Base-by-base conservation (phyloP, 2,113 vertebrate genomes). In the human (Homo sapiens) region DNA sequence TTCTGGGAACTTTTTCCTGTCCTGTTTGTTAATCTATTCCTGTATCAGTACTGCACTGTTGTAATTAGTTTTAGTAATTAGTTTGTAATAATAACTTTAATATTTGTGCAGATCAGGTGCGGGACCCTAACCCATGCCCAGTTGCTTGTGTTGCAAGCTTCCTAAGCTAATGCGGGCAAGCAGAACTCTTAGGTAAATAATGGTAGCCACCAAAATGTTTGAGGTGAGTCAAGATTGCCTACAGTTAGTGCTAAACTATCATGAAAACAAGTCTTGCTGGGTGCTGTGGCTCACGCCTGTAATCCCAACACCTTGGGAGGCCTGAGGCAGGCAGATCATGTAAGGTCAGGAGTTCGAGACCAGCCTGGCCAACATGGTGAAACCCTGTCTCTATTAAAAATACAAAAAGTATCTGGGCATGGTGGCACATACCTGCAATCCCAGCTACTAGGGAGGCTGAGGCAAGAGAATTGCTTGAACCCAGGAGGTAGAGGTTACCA, bases 231-330 rank as follows among this genome's bases (percentile, higher is more conserved):
- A 57, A 57, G 20, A 20, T 82, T 57, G 52, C 50, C 76, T 55
- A 82, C 22, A 57, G 57, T 73, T 59, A 22, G 38, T 45, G 6
- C 38, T 18, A 59, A 48, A 59, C 23, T 59, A 45, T 72, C 57
- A n/a, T 59, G 30, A 92, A 57, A 48, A 4, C 20, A 43, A 6
- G n/a, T 22, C 16, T 30, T 0, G 0, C 5, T 0, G 13, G 61
- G 12, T 2, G 12, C 1, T 0, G 12, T 30, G 61, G 12, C 61
- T 64, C 27, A 64, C 0, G 5, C 61, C 27, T 64, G 13, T 64
- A 30, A 64, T 64, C 27, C 61, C 27, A 64, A 30, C 61, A 64
- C 12, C 30, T 64, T 64, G 61, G 61, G 61, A 64, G 61, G 61
- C 27, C 30, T 64, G 61, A 64, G 2, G 61, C 61, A 64, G 61